These are phyloP conservation scores for Rhogogaster chlorosoma DNA, from an alignment of 2,888 invertebrate genomes.

Conservation along the genomic window DNA sequence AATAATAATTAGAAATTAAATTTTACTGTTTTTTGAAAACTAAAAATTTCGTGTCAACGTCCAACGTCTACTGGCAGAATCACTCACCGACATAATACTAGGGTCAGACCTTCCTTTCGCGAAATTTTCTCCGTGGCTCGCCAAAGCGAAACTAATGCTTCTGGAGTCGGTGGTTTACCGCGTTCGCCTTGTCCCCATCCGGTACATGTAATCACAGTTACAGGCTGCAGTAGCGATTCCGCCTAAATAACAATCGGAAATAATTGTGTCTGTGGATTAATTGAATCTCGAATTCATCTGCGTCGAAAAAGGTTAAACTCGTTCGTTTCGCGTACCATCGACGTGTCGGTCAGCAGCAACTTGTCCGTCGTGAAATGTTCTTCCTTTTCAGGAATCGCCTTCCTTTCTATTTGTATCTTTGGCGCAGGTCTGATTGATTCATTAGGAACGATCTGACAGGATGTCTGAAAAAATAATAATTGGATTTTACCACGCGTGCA, in stretches of 20 bases:
- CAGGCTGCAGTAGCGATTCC: not conserved
- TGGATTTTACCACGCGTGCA: too few relatives aligned
- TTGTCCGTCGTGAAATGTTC: slow-evolving; percentile 60
- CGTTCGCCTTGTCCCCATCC: slow-evolving; percentile 69
- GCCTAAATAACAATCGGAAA: not conserved
- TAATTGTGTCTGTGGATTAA: not conserved
- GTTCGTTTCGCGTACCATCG: slow-evolving; percentile 57
- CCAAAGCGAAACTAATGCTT: slow-evolving; percentile 72
- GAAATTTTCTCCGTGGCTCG: slow-evolving; percentile 70
- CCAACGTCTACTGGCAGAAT: not conserved
- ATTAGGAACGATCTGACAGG: not conserved
- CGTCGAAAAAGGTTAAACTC: not conserved
- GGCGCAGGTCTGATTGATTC: not conserved
- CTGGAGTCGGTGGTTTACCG: slow-evolving; percentile 64
- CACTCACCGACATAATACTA: slow-evolving; percentile 77
- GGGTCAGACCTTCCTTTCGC: slow-evolving; percentile 69
- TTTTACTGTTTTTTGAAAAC: not conserved
- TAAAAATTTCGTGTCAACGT: not conserved
- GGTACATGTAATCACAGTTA: slow-evolving; percentile 65
- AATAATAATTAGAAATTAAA: not conserved
- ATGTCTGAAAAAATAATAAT: not conserved
- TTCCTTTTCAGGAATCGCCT: slow-evolving; percentile 12
- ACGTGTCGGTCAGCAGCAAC: slow-evolving; percentile 62
- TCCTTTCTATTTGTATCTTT: not conserved
- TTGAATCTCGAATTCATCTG: not conserved